These are phyloP conservation scores for Pygoscelis adeliae DNA, from an alignment of 2,113 vertebrate genomes.

Conservation along the genomic window DNA sequence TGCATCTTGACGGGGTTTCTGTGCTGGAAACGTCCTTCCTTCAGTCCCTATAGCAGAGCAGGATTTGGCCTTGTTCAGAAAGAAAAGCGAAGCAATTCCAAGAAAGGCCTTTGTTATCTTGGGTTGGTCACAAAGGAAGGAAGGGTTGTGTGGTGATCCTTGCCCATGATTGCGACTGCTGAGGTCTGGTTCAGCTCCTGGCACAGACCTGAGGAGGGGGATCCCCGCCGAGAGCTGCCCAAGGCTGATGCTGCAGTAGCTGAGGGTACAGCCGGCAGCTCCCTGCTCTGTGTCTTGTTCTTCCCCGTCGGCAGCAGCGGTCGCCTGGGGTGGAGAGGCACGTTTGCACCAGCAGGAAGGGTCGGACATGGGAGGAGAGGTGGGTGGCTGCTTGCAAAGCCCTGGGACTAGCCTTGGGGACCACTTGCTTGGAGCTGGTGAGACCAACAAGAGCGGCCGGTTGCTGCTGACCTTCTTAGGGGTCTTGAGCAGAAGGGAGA, in stretches of 20 bases:
- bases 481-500: not conserved
- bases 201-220: not conserved
- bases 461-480: not conserved
- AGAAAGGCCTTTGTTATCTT: not conserved
- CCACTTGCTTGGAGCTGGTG: not conserved
- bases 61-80: not conserved
- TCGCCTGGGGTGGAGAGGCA: not conserved
- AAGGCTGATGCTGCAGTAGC: not conserved
- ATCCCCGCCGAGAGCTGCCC: not conserved
- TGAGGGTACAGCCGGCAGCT: not conserved
- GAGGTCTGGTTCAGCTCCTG: not conserved
- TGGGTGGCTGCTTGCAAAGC: not conserved
- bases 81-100: not conserved
- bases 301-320: fast-evolving
- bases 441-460: fast-evolving
- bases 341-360: not conserved
- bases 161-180: fast-evolving
- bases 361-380: not conserved
- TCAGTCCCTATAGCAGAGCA: not conserved
- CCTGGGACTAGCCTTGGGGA: not conserved
- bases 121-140: not conserved
- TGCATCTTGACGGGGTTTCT: not conserved
- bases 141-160: not conserved
- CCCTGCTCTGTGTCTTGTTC: not conserved
- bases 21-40: not conserved